Base-by-base conservation (phyloP, 2,888 invertebrate species). In the Eledone cirrhosa region DNA sequence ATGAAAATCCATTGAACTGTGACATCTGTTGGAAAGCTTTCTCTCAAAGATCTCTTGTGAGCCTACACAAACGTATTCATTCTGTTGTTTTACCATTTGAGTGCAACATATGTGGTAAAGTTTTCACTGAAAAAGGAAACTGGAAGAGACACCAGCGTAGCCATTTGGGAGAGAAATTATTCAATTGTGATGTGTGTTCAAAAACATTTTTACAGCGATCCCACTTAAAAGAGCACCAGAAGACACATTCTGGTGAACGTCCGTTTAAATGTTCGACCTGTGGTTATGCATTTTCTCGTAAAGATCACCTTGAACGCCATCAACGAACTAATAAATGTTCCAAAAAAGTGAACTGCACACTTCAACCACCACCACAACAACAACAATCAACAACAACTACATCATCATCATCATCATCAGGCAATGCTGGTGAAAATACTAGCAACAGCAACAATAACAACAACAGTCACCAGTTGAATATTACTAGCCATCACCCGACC, bases 21-120 rank as follows among this genome's bases (percentile, higher is more conserved):
- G 72, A 72, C 41, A 72, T 72, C 13, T 72, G 72, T 22, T 72
- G 72, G 72, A 72, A 72, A 33, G 72, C 72, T 11, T 72, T 72
- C 24, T 72, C 72, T 11, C 72, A 72, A 24, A 31, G 72, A 72
- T 72, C 72, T 8, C 72, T 41, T 5, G 72, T 41, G 22, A 72
- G 72, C 72, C 72, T 72, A 3, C 72, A 72, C 41, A 72, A 72
- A 24, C 72, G 72, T 22, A 72, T 72, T 14, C 72, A 72, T 22
- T 72, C 72, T n/a, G 72, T 72, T 2, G 72, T 72, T 29, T 14
- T 72, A 19, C 84, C 84, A 59, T 83, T 79, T 33, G 78, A 77
- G 22, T 84, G 84, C 77, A 81, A 81, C 31, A 82, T 82, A 27
- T 84, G 84, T 80, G 83, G 82, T 14, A 84, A 84, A 78, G 82